phyloP scores from a whole-genome alignment of 1,140 invertebrate genomes.

The Brachystomella parvula region DNA sequence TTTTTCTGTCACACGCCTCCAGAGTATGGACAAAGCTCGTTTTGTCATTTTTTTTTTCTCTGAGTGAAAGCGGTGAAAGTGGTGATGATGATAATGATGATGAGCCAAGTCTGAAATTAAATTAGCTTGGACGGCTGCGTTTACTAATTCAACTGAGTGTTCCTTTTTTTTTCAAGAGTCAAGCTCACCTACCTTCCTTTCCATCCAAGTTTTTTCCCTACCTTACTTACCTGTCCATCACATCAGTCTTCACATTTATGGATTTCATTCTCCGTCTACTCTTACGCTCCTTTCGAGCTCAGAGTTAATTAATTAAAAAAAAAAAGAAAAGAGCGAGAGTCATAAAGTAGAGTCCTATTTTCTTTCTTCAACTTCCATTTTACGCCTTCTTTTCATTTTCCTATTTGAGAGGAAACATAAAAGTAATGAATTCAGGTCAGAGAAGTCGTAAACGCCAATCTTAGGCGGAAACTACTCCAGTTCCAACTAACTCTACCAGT shows the following conservation, averaged over 20 bases:
- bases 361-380: not conserved
- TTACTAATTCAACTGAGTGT: too few relatives aligned
- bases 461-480: too few relatives aligned
- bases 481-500: too few relatives aligned
- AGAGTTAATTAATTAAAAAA: constrained; percentile 12
- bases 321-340: too few relatives aligned
- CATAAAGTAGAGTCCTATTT: constrained; percentile 5
- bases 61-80: too few relatives aligned
- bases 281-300: not conserved
- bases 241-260: not conserved
- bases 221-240: not conserved
- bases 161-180: not conserved
- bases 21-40: too few relatives aligned
- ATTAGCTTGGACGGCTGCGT: too few relatives aligned
- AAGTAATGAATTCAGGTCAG: constrained; percentile 7
- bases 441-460: too few relatives aligned
- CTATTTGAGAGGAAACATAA: not conserved
- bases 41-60: not conserved
- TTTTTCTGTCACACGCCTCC: too few relatives aligned
- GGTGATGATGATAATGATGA: too few relatives aligned
- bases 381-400: not conserved
- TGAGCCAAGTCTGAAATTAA: too few relatives aligned
- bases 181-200: not conserved
- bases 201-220: not conserved
- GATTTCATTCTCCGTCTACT: not conserved